Evolutionary conservation across 1,140 invertebrate genomes (phyloP), one percentile per base, ranked within the genome.

Genomic region (Drosophila pseudoobscura): DNA sequence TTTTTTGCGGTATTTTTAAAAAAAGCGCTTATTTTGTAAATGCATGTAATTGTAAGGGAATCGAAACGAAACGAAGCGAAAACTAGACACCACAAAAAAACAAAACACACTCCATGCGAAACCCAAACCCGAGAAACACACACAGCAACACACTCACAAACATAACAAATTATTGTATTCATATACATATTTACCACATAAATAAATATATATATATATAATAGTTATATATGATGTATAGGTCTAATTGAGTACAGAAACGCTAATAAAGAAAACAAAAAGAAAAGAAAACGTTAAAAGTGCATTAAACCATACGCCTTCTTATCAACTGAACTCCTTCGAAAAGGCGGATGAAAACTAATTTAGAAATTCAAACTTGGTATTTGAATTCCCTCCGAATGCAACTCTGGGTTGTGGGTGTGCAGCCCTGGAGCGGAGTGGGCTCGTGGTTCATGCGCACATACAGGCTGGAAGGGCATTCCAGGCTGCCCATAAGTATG

Each of bases 1-100:
- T 88, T 91, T 88, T 91, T 91, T 89, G 90, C 90, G 89, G 87
- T 89, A 91, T 91, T 91, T 90, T 91, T 66, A 88, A 91, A 87
- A 84, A 80, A 76, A 84, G 75, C 88, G 90, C 90, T 91, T 91
- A 91, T 91, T 91, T 91, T 91, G 83, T 91, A 91, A 84, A 91
- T 91, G 90, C 90, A 91, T 91, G 78, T 91, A 90, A 83, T 83
- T 87, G 69, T 91, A 89, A 90, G 89, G 71, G 49, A 74, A 80
- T 80, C 45, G 29, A 78, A 80, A 85, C 45, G 29, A 78, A 46
- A 75, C 50, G n/a, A 56, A 50, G 51, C 2, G 55, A 58, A 63
- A 57, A 76, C 46, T 58, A 62, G 41, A 65, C 6, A 62, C 54
- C 45, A 65, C 72, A 44, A 61, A 44, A 63, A 64, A 66, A 13